A percentile compares a stretch with the other conserved stretches of the same genome.
These are phyloP conservation scores for Desmophyllum pertusum DNA, from an alignment of 92 coral and sea anemone species.

Conservation along the genomic window DNA sequence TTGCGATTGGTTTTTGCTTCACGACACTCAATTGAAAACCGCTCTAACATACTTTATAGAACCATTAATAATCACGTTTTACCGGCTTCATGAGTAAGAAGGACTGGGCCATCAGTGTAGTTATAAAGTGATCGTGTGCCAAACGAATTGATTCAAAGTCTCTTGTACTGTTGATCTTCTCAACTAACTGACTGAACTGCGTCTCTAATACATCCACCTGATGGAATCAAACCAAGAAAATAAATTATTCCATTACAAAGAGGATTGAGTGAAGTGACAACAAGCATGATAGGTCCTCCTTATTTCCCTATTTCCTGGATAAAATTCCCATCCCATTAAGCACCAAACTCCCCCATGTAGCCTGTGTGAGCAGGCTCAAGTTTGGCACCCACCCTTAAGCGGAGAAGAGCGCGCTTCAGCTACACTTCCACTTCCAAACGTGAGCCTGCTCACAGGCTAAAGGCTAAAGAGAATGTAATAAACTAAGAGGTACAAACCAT, in stretches of 20 bases:
- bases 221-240: not conserved
- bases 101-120: constrained; percentile 93
- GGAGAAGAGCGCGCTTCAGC: too few species aligned
- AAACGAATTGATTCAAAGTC: constrained; percentile 96
- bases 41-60: not conserved
- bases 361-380: too few species aligned
- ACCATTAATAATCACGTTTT: not conserved
- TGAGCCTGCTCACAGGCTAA: too few species aligned
- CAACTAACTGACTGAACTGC: constrained; percentile 86
- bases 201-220: constrained; percentile 96
- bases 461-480: too few species aligned
- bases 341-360: too few species aligned
- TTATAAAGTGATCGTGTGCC: constrained; percentile 94
- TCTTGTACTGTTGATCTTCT: constrained; percentile 86
- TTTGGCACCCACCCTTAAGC: too few species aligned
- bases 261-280: not conserved
- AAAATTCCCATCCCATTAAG: not conserved
- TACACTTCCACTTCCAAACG: too few species aligned
- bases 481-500: too few species aligned
- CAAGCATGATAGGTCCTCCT: too few species aligned
- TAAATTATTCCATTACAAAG: not conserved
- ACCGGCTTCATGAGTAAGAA: constrained; percentile 97
- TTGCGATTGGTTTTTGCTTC: too few species aligned
- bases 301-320: not conserved
- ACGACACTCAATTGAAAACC: too few species aligned